phyloP scores from a whole-genome alignment of 2,113 vertebrate species.

The Dicerorhinus sumatrensis region DNA sequence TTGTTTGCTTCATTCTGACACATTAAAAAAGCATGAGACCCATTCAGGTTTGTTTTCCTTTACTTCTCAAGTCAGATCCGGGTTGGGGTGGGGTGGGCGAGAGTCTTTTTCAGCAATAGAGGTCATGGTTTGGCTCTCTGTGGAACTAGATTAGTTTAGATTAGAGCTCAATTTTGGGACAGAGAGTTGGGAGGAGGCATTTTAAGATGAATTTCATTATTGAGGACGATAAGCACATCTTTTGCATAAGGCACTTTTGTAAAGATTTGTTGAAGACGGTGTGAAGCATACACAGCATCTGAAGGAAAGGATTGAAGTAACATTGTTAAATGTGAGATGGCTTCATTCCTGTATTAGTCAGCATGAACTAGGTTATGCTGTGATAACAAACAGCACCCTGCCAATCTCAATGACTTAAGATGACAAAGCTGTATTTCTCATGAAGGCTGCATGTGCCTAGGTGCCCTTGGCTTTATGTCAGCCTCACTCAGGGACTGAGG shows the following conservation, averaged over 20 bases:
- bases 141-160: neutral
- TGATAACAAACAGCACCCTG: neutral
- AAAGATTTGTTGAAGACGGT: neutral
- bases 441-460: rapidly evolving
- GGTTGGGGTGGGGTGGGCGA: neutral
- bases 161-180: neutral
- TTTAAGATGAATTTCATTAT: neutral
- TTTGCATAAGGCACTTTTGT: neutral
- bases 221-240: neutral
- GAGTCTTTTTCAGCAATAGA: neutral
- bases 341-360: neutral
- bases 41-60: conserved; percentile 1
- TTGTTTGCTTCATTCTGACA: conserved; percentile 68
- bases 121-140: neutral
- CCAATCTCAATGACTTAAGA: neutral
- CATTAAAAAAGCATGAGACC: conserved; percentile 29
- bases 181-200: neutral
- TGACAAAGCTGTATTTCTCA: neutral
- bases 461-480: neutral
- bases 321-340: neutral
- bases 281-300: neutral
- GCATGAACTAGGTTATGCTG: neutral
- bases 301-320: neutral
- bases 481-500: too few species aligned
- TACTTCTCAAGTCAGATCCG: neutral